Evolutionary conservation across 2,888 invertebrate genomes (phyloP), one percentile per base, ranked within the genome.

Genomic region (Thymelicus sylvestris): DNA sequence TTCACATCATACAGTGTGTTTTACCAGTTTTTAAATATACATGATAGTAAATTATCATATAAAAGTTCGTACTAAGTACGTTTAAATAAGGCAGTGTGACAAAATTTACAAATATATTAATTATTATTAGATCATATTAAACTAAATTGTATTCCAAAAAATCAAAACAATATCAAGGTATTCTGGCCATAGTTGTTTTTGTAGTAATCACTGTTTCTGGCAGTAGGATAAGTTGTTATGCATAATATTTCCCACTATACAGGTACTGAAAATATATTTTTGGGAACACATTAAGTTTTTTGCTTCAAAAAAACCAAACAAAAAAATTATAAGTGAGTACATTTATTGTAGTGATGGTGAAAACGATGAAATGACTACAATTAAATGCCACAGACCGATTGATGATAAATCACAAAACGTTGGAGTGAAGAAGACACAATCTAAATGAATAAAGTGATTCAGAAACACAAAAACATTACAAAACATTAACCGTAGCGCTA

Each of bases 381-480:
- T 63, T 68, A 67, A 67, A 62, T 55, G 61, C 15, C 47, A 48
- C 59, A 41, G 85, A 87, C 83, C 77, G 73, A 76, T 83, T 79
- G 80, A 80, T 73, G 69, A 66, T 71, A 73, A 67, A 70, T 67
- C 31, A 31, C 2, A 31, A 31, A 31, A 31, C 31, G 31, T 31
- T 60, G 67, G 75, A 73, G 78, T 73, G 74, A 73, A 76, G 7
- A 75, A 76, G 75, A 66, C 74, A 74, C 74, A 77, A 79, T 76
- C 67, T 59, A 61, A 65, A 68, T 66, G 67, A 66, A 65, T 67
- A 50, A 64, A 72, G 66, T 61, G 57, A 72, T 71, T 63, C 12
- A 10, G 8, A 44, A 44, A 44, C 44, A 12, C 44, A 44, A 61
- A 72, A 74, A 75, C 67, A 74, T 73, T 57, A 72, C 70, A 63